Percentiles rank a stretch among this genome's conserved stretches.
phyloP scores from a whole-genome alignment of 1,140 invertebrate genomes.

The Wiebesia pumilae region DNA sequence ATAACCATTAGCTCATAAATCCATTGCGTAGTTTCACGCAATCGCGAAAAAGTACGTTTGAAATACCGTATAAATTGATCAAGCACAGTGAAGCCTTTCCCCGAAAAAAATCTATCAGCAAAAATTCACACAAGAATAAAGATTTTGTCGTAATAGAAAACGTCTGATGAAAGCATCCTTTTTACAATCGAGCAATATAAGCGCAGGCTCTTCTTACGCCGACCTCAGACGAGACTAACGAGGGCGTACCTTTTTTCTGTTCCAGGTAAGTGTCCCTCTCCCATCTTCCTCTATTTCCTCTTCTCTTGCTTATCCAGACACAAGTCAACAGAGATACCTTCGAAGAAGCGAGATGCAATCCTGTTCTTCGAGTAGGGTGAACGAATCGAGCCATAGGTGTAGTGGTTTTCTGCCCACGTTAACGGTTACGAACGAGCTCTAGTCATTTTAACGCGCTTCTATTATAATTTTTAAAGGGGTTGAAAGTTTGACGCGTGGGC shows the following conservation, averaged over 20 bases:
- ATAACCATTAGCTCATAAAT: no score
- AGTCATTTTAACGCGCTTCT: neutral
- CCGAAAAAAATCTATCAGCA: neutral
- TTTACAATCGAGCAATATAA: neutral
- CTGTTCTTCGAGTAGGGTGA: neutral
- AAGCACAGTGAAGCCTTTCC: neutral
- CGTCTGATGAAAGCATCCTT: neutral
- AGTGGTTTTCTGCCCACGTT: neutral
- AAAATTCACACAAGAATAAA: neutral
- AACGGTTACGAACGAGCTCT: neutral
- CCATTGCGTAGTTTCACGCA: no score
- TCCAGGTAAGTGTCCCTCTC: constrained; percentile 33
- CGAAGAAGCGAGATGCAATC: constrained; percentile 10
- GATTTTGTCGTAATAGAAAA: neutral
- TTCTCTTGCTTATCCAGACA: neutral
- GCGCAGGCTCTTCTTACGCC: neutral
- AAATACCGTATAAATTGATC: no score
- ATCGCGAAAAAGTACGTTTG: no score
- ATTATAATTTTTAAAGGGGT: neutral
- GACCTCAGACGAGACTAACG: neutral
- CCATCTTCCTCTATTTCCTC: neutral
- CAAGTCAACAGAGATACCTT: neutral
- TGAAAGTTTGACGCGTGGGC: neutral
- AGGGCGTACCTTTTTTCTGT: constrained; percentile 22
- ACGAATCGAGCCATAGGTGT: neutral